Base-by-base conservation (phyloP, 2,888 invertebrate genomes). In the Phyto melanocephala region DNA sequence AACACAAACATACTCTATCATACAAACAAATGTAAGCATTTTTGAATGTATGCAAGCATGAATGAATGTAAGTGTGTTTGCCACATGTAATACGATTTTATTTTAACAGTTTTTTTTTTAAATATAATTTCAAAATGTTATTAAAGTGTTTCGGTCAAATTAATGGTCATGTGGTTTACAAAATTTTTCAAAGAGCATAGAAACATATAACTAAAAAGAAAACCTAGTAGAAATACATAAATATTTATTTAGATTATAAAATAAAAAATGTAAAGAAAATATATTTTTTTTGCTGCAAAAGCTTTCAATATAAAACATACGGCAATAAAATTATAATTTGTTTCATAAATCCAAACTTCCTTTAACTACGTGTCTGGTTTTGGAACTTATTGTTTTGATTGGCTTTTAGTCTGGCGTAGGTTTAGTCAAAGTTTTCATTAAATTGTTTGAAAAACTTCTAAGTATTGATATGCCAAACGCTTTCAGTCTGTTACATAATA, bases 61-160 rank as follows among this genome's bases (percentile, higher is more conserved):
- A 37, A 60, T 60, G 35, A 15, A 2, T 60, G 15, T 11, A 22
- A 17, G 15, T 60, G 1, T 45, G 3, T 24, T 22, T 17, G 15
- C 5, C 11, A 33, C 22, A 22, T 47, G 28, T 5, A 6, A 13
- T 15, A 22, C n/a, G 35, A 15, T 37, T 54, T 52, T 33, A 28
- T 37, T 40, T 60, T 17, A 67, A 58, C 24, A 40, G 35, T 5
- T 28, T 28, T 28, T 3, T 28, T 68, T 60, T 42, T 28, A 40
- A 62, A 68, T 54, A 68, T 35, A 67, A 67, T 77, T 77, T 60
- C 11, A 35, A 68, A 77, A 77, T 77, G 8, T 45, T 62, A 77
- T 70, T 70, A 77, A 70, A 77, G 42, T 70, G n/a, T 70, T 70
- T 28, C 42, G 70, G 62, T 77, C 37, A 52, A 68, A 68, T 70